A percentile compares a stretch with the other conserved stretches of the same genome.
These are phyloP conservation scores for Xenopus tropicalis DNA, from an alignment of 2,113 vertebrate species.

Conservation along the genomic window UCB_Xtro_10.0 CM004444.2:138167501-138168000, in stretches of 20 bases:
- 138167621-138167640: constrained; percentile 46
- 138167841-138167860: constrained; percentile 35
- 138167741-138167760: constrained; percentile 37
- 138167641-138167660: constrained; percentile 16
- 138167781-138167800: constrained; percentile 18
- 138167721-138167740: constrained; percentile 44
- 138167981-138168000: constrained; percentile 28
- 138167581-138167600: constrained; percentile 57
- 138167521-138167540: constrained; percentile 50
- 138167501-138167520: constrained; percentile 58
- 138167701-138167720: constrained; percentile 3
- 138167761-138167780: constrained; percentile 11
- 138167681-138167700: constrained; percentile 10
- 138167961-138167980: constrained; percentile 29
- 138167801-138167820: constrained; percentile 13
- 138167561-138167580: constrained; percentile 42
- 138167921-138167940: constrained; percentile 41
- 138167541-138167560: constrained; percentile 51
- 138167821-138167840: neutral
- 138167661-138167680: constrained; percentile 35
- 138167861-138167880: constrained; percentile 25
- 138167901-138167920: constrained; percentile 40
- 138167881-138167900: constrained; percentile 22
- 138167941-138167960: constrained; percentile 17
- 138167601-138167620: constrained; percentile 46